These are phyloP conservation scores for Sterrhoptilus dennistouni DNA, from an alignment of 2,113 vertebrate genomes.

Conservation along the genomic window DNA sequence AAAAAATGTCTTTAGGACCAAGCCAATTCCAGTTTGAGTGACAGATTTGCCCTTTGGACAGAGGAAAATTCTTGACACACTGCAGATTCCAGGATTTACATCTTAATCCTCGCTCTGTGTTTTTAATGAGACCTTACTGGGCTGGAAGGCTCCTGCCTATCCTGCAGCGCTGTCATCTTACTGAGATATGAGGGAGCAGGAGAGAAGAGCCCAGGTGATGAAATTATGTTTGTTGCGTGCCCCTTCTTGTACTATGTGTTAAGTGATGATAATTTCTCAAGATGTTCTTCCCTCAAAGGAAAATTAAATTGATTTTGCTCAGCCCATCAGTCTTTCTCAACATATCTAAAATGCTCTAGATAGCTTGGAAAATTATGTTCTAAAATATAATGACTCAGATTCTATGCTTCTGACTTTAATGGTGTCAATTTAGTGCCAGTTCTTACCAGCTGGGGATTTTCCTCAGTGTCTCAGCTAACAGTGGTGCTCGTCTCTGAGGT, in stretches of 20 bases:
- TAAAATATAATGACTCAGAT: slow-evolving; percentile 4
- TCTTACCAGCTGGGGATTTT: slow-evolving; percentile 11
- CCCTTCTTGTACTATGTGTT: neutral
- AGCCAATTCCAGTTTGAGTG: slow-evolving; percentile 15
- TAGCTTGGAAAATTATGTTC: neutral
- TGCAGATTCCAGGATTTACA: slow-evolving; percentile 45
- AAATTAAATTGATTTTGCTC: slow-evolving; percentile 32
- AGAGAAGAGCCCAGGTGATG: neutral
- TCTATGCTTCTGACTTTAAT: neutral
- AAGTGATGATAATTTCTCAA: neutral
- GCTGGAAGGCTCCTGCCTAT: neutral
- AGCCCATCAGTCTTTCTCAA: slow-evolving; percentile 19
- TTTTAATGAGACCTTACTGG: slow-evolving; percentile 37
- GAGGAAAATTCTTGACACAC: neutral
- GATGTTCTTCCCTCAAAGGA: slow-evolving; percentile 18
- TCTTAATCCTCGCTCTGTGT: neutral
- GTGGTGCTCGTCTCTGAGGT: neutral
- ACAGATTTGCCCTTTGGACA: slow-evolving; percentile 37
- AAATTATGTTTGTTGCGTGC: neutral
- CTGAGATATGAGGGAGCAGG: neutral
- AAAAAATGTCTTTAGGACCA: neutral
- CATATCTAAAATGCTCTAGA: slow-evolving; percentile 9
- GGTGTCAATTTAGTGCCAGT: neutral
- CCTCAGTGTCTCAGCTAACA: neutral
- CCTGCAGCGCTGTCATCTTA: neutral